phyloP scores from a whole-genome alignment of 2,113 vertebrate species.

The Microcebus ravelobensis region DNA sequence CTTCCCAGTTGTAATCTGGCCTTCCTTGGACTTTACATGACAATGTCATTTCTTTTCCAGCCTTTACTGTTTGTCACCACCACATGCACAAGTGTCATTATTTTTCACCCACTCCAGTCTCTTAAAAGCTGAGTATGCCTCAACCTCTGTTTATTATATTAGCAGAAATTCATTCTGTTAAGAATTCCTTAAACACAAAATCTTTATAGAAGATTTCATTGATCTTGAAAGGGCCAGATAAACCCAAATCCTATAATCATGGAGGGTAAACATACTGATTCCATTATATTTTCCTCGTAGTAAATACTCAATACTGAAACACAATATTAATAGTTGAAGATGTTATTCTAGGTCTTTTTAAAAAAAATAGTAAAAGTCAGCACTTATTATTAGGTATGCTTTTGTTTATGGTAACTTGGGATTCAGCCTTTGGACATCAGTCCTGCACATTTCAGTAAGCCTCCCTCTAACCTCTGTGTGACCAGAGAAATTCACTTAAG shows the following conservation, averaged over 20 bases:
- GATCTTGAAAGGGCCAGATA: not conserved
- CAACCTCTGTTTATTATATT: not conserved
- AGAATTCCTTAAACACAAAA: not conserved
- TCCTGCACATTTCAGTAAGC: not conserved
- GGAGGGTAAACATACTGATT: not conserved
- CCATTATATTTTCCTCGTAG: not conserved
- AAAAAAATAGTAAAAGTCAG: not conserved
- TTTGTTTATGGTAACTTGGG: not conserved
- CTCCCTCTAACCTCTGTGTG: conserved; percentile 46
- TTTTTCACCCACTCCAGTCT: not conserved
- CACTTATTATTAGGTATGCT: not conserved
- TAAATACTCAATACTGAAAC: not conserved
- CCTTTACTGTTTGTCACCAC: not conserved
- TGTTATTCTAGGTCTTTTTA: not conserved
- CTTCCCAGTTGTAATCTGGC: not conserved
- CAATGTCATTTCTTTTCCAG: not conserved
- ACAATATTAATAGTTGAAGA: not conserved
- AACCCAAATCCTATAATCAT: not conserved
- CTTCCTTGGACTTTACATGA: not conserved
- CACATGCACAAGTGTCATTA: not conserved
- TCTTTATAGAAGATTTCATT: not conserved
- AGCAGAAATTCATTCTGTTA: not conserved
- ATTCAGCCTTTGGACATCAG: not conserved
- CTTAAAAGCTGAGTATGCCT: not conserved
- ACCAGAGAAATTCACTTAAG: conserved; percentile 65